Percentiles rank a stretch among this genome's conserved stretches.
These are phyloP conservation scores for Chaetogeoica ovagalla DNA, from an alignment of 2,888 invertebrate species.

Conservation along the genomic window DNA sequence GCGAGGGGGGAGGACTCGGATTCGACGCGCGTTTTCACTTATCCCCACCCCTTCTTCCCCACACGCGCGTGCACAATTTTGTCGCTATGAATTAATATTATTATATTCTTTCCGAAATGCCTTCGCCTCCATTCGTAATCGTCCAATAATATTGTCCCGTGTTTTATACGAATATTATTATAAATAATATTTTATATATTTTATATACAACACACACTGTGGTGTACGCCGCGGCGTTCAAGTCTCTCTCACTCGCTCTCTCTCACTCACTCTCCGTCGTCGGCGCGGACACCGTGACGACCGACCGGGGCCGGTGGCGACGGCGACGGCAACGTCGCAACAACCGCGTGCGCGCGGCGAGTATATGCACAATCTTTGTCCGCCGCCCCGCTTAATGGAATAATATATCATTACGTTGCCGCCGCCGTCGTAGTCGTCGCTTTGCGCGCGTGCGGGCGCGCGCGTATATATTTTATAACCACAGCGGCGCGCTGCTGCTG, in stretches of 20 bases:
- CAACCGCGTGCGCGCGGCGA: constrained; percentile 57
- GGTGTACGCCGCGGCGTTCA: constrained; percentile 32
- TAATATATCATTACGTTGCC: constrained; percentile 28
- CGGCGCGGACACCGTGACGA: constrained; percentile 38
- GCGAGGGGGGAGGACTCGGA: neutral
- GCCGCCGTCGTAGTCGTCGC: neutral
- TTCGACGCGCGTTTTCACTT: constrained; percentile 28
- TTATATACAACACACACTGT: no score
- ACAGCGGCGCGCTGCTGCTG: constrained; percentile 19
- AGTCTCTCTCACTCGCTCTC: no score
- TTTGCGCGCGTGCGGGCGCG: neutral
- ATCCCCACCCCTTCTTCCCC: neutral
- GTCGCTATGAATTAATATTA: constrained; percentile 8
- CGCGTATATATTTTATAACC: neutral
- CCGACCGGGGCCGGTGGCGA: constrained; percentile 1
- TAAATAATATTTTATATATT: no score
- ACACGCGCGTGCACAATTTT: no score
- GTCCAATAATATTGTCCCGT: no score
- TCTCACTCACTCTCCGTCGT: no score
- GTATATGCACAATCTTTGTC: constrained; percentile 38
- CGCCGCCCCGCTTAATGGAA: constrained; percentile 40
- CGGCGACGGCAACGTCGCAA: constrained; percentile 51
- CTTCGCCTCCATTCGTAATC: neutral
- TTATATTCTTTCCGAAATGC: constrained; percentile 22
- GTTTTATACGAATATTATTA: no score